phyloP scores from a whole-genome alignment of 2,113 vertebrate species.

The Tiliqua scincoides region DNA sequence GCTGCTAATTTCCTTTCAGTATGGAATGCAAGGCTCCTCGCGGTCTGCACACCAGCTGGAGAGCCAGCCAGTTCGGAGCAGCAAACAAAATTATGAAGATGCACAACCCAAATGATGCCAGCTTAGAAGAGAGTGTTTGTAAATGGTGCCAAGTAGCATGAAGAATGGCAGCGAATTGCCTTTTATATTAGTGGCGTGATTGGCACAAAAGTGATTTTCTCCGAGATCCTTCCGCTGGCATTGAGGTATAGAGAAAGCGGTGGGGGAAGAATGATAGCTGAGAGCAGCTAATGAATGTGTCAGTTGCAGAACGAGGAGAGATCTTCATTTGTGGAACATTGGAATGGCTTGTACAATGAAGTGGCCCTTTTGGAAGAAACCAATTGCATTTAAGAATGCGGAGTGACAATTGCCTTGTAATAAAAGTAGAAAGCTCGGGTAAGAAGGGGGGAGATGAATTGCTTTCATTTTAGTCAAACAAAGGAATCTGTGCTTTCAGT shows the following conservation, averaged over 20 bases:
- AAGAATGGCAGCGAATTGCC: slow-evolving; percentile 1
- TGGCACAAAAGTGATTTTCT: slow-evolving; percentile 23
- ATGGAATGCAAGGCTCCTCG: not conserved
- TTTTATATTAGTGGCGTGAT: slow-evolving; percentile 12
- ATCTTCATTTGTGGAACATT: slow-evolving; percentile 22
- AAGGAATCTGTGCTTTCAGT: not conserved
- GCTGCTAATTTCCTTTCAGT: not conserved
- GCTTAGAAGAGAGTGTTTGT: not conserved
- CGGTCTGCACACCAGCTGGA: too few relatives aligned
- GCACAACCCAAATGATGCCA: not conserved
- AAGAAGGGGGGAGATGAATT: slow-evolving; percentile 16
- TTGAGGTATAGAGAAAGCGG: not conserved
- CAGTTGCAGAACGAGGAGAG: slow-evolving; percentile 13
- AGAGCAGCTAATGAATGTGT: slow-evolving; percentile 34
- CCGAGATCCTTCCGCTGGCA: not conserved
- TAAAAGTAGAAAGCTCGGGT: slow-evolving; percentile 10
- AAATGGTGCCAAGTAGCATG: slow-evolving; percentile 2
- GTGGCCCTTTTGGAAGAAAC: slow-evolving; percentile 25
- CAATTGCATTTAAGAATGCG: slow-evolving; percentile 32
- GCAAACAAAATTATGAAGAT: slow-evolving; percentile 4
- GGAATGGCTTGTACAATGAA: slow-evolving; percentile 13
- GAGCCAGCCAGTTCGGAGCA: not conserved
- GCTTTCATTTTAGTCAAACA: slow-evolving; percentile 8
- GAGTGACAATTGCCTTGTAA: slow-evolving; percentile 8
- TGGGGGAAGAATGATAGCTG: slow-evolving; percentile 5